Conservation (phyloP, 2,113 vertebrate species). For the Rafetus swinhoei region DNA sequence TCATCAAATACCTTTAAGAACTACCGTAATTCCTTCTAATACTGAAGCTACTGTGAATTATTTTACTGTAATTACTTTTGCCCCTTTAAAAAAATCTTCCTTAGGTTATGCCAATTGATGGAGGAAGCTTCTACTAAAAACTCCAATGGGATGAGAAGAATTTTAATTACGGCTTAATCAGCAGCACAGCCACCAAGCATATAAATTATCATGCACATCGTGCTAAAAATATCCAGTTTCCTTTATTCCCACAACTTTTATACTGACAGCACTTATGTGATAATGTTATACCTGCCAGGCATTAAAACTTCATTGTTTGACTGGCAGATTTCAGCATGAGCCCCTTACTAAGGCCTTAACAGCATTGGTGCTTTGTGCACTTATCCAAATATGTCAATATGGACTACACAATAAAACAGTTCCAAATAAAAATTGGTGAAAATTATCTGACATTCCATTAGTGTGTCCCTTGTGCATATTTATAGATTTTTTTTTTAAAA, state of each 20-base stretch:
- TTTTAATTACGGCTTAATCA: conserved; percentile 98
- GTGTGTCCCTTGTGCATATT: conserved; percentile 98
- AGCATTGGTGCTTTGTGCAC: conserved; percentile 97
- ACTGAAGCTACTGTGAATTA: conserved; percentile 85
- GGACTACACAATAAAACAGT: conserved; percentile 97
- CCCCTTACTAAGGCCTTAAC: conserved; percentile 88
- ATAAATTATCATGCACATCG: conserved; percentile 99
- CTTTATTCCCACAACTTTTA: conserved; percentile 90
- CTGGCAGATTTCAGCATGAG: conserved; percentile 90
- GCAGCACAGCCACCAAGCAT: conserved; percentile 99
- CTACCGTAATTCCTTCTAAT: conserved; percentile 83
- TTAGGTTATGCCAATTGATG: conserved; percentile 89
- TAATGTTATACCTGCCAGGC: conserved; percentile 92
- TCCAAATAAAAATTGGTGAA: conserved; percentile 93
- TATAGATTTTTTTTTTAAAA: conserved; percentile 80
- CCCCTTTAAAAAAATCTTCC: conserved; percentile 82
- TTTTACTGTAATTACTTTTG: conserved; percentile 85
- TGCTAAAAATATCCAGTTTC: conserved; percentile 98
- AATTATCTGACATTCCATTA: conserved; percentile 93
- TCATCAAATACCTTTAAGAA: conserved; percentile 89
- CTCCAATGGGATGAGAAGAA: conserved; percentile 92
- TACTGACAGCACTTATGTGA: conserved; percentile 96
- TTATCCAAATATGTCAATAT: conserved; percentile 97
- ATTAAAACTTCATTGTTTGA: conserved; percentile 83
- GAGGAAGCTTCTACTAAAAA: conserved; percentile 86